Percentiles rank a stretch among this genome's conserved stretches.
Conservation (phyloP, 2,888 invertebrate species). For the Arctia plantaginis region DNA sequence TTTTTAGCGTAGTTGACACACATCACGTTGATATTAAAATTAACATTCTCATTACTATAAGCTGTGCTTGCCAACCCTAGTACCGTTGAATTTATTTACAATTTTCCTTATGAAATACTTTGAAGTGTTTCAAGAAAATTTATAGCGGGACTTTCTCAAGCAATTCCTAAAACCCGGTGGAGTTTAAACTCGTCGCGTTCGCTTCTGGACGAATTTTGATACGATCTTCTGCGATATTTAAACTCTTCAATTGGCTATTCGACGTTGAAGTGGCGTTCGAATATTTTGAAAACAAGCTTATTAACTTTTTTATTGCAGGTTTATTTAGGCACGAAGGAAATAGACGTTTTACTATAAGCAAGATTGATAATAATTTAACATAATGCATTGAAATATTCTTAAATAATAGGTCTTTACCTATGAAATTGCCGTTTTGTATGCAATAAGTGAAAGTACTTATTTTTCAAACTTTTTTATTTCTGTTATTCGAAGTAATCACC, state of each 20-base stretch:
- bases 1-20: background rate
- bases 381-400: background rate
- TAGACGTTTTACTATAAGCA: background rate
- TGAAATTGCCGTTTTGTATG: too few relatives aligned
- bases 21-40: background rate
- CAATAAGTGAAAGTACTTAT: too few relatives aligned
- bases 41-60: background rate
- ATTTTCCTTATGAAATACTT: constrained; percentile 80
- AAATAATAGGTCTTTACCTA: too few relatives aligned
- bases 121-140: constrained; percentile 69
- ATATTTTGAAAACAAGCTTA: constrained; percentile 38
- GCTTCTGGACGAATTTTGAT: constrained; percentile 51
- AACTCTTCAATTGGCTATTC: constrained; percentile 44
- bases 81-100: constrained; percentile 66
- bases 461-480: too few relatives aligned
- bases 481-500: too few relatives aligned
- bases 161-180: constrained; percentile 61
- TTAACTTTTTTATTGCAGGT: constrained; percentile 6
- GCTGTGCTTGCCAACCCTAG: constrained; percentile 52
- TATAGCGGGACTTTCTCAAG: constrained; percentile 71
- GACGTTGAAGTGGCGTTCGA: constrained; percentile 25
- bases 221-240: constrained; percentile 51
- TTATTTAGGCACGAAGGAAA: background rate
- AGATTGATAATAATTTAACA: background rate
- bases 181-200: constrained; percentile 51